Conservation (phyloP, 2,888 invertebrate species). For the Dorcus parallelipipedus region DNA sequence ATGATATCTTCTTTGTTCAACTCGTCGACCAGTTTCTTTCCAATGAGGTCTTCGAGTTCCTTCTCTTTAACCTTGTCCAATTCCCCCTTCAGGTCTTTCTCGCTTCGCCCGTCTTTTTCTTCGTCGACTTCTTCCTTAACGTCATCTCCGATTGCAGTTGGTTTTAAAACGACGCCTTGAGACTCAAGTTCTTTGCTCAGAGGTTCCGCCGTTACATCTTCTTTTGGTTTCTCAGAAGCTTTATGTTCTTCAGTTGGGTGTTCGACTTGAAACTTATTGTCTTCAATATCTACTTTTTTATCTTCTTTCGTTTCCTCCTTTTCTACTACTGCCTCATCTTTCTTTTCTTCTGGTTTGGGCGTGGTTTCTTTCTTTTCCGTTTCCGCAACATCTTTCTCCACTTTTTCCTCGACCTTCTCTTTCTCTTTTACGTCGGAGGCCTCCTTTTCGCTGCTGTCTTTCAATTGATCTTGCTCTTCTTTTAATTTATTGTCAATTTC, state of each 20-base stretch:
- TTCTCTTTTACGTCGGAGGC: neutral
- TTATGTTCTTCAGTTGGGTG: neutral
- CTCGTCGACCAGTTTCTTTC: conserved; percentile 10
- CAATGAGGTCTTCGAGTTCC: neutral
- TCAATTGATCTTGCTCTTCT: too few relatives aligned
- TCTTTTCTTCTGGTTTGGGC: neutral
- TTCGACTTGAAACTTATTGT: neutral
- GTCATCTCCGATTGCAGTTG: neutral
- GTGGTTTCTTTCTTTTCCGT: neutral
- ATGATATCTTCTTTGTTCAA: conserved; percentile 3
- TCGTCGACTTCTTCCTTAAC: conserved; percentile 1
- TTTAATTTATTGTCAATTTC: neutral
- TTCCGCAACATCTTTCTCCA: neutral
- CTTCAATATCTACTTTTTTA: conserved; percentile 9
- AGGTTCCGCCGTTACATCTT: neutral
- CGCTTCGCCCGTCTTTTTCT: conserved; percentile 7
- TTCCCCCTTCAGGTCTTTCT: conserved; percentile 7
- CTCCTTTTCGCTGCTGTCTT: neutral
- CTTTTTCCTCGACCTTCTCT: neutral
- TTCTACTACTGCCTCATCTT: neutral
- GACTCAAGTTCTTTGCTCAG: neutral
- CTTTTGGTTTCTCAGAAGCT: neutral
- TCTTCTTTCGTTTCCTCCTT: conserved; percentile 18
- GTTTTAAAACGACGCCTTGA: neutral
- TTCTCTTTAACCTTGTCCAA: neutral